These are phyloP conservation scores for Acronicta aceris DNA, from an alignment of 2,888 invertebrate species.

Conservation along the genomic window DNA sequence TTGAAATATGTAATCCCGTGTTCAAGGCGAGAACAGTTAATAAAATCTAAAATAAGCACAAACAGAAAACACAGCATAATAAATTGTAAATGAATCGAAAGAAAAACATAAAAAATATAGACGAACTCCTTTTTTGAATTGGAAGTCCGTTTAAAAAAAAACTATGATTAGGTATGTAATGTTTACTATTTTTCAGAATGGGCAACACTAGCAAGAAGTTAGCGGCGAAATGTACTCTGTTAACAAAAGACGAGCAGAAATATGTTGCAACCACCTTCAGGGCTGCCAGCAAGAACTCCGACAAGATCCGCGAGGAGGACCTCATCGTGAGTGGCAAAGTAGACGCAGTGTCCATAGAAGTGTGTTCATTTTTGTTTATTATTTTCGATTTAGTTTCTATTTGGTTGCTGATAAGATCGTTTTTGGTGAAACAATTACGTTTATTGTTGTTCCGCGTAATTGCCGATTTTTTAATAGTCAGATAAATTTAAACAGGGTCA, in stretches of 20 bases:
- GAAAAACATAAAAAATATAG: no score
- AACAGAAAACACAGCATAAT: no score
- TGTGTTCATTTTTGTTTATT: conserved; percentile 82
- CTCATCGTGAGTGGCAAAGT: conserved; percentile 90
- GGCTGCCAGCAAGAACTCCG: conserved; percentile 90
- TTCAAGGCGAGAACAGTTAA: no score
- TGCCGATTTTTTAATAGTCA: no score
- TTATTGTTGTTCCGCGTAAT: not conserved
- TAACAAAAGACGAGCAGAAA: conserved; percentile 91
- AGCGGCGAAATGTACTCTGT: conserved; percentile 90
- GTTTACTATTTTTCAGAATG: conserved; percentile 73
- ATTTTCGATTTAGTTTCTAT: conserved; percentile 60
- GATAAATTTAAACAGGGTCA: no score
- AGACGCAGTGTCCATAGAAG: conserved; percentile 85
- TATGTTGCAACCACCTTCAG: conserved; percentile 90
- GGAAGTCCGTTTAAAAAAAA: no score
- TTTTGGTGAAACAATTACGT: not conserved
- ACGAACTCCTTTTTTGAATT: no score
- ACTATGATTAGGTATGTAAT: no score
- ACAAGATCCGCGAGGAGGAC: conserved; percentile 91
- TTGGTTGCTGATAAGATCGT: conserved; percentile 60
- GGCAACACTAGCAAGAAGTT: conserved; percentile 91
- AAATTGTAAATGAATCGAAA: no score
- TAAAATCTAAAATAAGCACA: no score
- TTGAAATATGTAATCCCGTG: no score